Base-by-base conservation (phyloP, 2,888 invertebrate genomes). In the Nomada goodeniana region DNA sequence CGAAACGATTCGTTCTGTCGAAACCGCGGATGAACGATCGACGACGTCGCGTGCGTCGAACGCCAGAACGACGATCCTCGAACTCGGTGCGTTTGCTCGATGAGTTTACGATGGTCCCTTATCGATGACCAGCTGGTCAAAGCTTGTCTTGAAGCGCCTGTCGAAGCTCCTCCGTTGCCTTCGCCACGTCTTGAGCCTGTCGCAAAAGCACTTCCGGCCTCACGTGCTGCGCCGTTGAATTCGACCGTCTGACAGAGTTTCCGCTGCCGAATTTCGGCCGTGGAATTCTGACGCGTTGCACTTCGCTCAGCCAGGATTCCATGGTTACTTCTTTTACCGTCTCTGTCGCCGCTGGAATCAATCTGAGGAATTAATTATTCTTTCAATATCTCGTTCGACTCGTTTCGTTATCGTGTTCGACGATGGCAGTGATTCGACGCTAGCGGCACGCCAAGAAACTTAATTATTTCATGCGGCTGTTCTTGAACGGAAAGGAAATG, bases 291-390 rank as follows among this genome's bases (percentile, higher is more conserved):
- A 98, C 96, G 88, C 97, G 96, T 93, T 97, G 97, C 65, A 98
- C 97, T 93, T 98, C 97, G 86, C 96, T 96, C 91, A 97, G 94
- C 97, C 97, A 97, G 89, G 97, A 96, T 92, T 98, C 98, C 97
- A 98, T 98, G 88, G 91, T 77, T 52, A 13, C n/a, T 11, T n/a
- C 53, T 65, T 65, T 23, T 29, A 29, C 13, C 4, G 13, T 29
- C 18, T 7, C 1, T 29, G 1, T 2, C 2, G 13, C 9, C 26
- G 13, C 80, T 80, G 80, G 53, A 80, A 80, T 47, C 36, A 44
- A 71, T 18, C 52, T 9, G 10, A 18, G 23, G 10, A 18, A n/a
- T 2, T 13, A 7, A 61, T 44, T 47, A 47, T 44, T 23, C 15
- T 4, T 29, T 2, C 23, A 44, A 11, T 44, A 13, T 44, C 10